These are phyloP conservation scores for Vultur gryphus DNA, from an alignment of 2,797 vertebrate species.

Conservation along the genomic window DNA sequence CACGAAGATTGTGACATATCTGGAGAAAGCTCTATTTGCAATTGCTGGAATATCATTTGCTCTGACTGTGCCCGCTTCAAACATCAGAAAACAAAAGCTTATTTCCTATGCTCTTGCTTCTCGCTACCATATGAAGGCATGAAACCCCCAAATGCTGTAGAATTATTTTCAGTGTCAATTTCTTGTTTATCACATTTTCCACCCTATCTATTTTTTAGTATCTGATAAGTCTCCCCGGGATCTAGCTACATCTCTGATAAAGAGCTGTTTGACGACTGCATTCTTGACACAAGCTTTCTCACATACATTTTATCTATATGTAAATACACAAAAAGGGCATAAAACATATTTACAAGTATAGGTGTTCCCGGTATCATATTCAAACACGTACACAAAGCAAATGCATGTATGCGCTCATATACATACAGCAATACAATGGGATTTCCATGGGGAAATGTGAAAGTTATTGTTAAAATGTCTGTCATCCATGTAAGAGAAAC, in stretches of 20 bases:
- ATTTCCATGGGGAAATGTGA: slow-evolving; percentile 67
- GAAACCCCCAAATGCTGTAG: slow-evolving; percentile 55
- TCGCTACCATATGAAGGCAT: not conserved
- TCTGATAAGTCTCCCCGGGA: slow-evolving; percentile 75
- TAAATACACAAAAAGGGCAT: slow-evolving; percentile 54
- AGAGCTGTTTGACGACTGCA: slow-evolving; percentile 49
- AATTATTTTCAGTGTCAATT: slow-evolving; percentile 68
- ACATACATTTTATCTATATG: slow-evolving; percentile 49
- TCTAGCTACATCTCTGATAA: slow-evolving; percentile 67
- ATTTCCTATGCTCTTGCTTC: slow-evolving; percentile 62
- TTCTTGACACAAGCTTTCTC: slow-evolving; percentile 42
- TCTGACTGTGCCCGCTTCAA: slow-evolving; percentile 25
- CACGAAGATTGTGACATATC: slow-evolving; percentile 3
- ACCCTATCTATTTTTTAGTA: slow-evolving; percentile 66
- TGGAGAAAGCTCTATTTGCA: slow-evolving; percentile 35
- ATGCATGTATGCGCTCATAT: slow-evolving; percentile 17
- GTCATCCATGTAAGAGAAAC: slow-evolving; percentile 73
- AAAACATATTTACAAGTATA: slow-evolving; percentile 51
- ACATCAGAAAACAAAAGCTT: slow-evolving; percentile 40
- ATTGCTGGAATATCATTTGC: slow-evolving; percentile 7
- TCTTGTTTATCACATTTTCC: slow-evolving; percentile 66
- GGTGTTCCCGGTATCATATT: slow-evolving; percentile 36
- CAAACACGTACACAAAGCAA: slow-evolving; percentile 32
- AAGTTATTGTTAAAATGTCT: slow-evolving; percentile 75
- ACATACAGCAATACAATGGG: slow-evolving; percentile 46